phyloP scores from a whole-genome alignment of 2,888 invertebrate species.

The Cephonodes hylas region DNA sequence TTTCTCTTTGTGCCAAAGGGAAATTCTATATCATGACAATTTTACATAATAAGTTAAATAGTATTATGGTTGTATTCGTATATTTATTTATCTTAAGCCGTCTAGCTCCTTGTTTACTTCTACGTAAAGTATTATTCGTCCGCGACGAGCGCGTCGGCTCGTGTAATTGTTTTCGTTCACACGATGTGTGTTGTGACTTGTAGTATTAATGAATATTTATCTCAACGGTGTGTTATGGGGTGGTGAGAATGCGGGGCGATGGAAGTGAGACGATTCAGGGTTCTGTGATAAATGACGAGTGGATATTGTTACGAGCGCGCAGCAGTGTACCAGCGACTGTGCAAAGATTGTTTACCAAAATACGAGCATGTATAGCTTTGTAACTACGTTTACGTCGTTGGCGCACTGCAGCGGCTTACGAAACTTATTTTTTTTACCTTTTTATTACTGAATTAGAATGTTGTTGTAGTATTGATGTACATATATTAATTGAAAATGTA shows the following conservation, averaged over 20 bases:
- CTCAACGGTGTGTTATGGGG: slow-evolving; percentile 42
- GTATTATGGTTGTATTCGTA: slow-evolving; percentile 48
- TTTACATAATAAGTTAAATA: slow-evolving; percentile 41
- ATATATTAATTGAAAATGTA: slow-evolving; percentile 50
- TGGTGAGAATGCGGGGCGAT: slow-evolving; percentile 25
- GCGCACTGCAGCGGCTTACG: slow-evolving; percentile 39
- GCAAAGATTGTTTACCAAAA: slow-evolving; percentile 9
- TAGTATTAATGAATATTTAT: slow-evolving; percentile 25
- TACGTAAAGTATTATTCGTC: background rate
- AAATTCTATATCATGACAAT: slow-evolving; percentile 67
- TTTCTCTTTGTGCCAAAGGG: slow-evolving; percentile 71
- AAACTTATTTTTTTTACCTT: slow-evolving; percentile 41
- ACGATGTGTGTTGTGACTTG: background rate
- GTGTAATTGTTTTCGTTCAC: background rate
- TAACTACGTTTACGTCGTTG: slow-evolving; percentile 20
- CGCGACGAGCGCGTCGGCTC: background rate
- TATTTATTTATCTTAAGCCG: slow-evolving; percentile 62
- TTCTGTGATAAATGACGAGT: slow-evolving; percentile 63
- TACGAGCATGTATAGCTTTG: slow-evolving; percentile 15
- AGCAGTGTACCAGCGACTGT: slow-evolving; percentile 24
- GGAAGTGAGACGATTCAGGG: slow-evolving; percentile 47
- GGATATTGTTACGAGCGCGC: slow-evolving; percentile 35
- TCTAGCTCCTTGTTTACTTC: slow-evolving; percentile 9
- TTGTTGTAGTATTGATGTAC: slow-evolving; percentile 47
- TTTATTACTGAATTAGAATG: slow-evolving; percentile 32